Conservation (phyloP, 2,888 invertebrate genomes). For the Trichogramma dendrolimi region DNA sequence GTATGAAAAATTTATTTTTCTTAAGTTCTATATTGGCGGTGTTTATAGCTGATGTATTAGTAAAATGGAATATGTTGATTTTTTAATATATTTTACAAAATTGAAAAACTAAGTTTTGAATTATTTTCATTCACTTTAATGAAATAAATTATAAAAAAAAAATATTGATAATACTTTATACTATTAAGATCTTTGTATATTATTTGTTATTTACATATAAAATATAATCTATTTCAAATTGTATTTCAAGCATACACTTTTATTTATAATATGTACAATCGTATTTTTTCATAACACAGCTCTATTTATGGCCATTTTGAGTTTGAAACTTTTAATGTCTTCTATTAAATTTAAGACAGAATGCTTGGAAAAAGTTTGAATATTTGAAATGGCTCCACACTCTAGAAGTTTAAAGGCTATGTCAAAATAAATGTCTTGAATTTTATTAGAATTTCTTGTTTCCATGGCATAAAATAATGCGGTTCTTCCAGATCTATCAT, state of each 20-base stretch:
- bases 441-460: constrained; percentile 6
- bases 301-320: constrained; percentile 31
- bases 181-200: too few species aligned
- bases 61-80: not conserved
- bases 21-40: constrained; percentile 9
- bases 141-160: constrained; percentile 4
- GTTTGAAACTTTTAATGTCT: constrained; percentile 32
- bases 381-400: constrained; percentile 35
- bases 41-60: not conserved
- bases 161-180: not conserved
- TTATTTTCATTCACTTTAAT: not conserved
- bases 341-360: constrained; percentile 38
- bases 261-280: not conserved
- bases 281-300: constrained; percentile 20
- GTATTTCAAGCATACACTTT: not conserved
- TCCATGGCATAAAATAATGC: constrained; percentile 46
- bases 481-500: constrained; percentile 44
- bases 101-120: not conserved
- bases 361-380: constrained; percentile 43
- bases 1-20: constrained; percentile 27
- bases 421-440: constrained; percentile 24
- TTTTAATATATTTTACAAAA: constrained; percentile 9
- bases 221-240: too few species aligned
- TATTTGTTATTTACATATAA: too few species aligned
- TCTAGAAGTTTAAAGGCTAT: constrained; percentile 35